Percentiles rank a stretch among this genome's conserved stretches.
Conservation (phyloP, 2,113 vertebrate species). For the Phaethon lepturus region DNA sequence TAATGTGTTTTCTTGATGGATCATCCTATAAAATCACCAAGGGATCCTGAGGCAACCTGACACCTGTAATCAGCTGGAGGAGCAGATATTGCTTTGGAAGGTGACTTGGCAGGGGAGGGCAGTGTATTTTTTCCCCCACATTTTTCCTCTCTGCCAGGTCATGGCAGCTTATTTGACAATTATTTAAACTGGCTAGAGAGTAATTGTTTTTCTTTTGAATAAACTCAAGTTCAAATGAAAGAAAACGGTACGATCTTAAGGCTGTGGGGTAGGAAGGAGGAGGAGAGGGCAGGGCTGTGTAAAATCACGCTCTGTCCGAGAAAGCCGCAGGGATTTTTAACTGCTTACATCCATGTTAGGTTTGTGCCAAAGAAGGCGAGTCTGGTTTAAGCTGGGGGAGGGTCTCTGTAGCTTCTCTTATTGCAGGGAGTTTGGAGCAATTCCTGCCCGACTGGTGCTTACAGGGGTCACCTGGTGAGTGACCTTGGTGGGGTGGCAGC, state of each 20-base stretch:
- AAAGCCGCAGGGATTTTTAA: slow-evolving; percentile 23
- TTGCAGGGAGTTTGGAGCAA: background rate
- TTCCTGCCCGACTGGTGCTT: background rate
- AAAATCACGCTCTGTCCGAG: background rate
- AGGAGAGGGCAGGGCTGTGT: background rate
- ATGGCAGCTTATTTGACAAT: background rate
- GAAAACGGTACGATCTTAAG: background rate
- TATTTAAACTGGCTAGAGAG: background rate
- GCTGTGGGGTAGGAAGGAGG: background rate
- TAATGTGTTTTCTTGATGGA: background rate
- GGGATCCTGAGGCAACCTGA: slow-evolving; percentile 3
- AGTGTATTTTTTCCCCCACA: background rate
- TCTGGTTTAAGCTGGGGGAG: background rate
- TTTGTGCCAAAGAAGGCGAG: background rate
- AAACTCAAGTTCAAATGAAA: background rate
- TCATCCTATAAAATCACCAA: background rate
- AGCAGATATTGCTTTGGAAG: background rate
- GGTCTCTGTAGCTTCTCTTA: background rate
- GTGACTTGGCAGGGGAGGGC: background rate
- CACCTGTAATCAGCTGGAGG: background rate
- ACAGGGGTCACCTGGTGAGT: background rate
- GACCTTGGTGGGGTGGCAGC: background rate
- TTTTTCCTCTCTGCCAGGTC: background rate
- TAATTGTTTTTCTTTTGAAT: background rate
- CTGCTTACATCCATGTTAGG: background rate